Base-by-base conservation (phyloP, 2,113 vertebrate species). In the Malurus melanocephalus region DNA sequence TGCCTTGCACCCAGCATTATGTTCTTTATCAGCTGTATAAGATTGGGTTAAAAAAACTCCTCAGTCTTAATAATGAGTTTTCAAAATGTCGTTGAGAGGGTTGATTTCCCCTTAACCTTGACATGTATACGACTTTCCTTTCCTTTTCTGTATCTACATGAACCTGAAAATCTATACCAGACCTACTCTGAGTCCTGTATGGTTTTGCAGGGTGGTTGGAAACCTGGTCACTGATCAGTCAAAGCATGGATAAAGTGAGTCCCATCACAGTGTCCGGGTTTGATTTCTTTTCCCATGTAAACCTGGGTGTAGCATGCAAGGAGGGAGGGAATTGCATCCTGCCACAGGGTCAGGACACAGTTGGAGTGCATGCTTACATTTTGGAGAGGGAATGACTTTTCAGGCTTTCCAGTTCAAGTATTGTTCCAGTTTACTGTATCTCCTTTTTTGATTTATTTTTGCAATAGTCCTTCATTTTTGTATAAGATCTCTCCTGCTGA, bases 401-500 rank as follows among this genome's bases (percentile, higher is more conserved):
- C 15, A 32, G n/a, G 24, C 48, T 68, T 85, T 91, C 59, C 62
- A 68, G 59, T 64, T 65, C 24, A 85, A 60, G 28, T 57, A 30
- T 61, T 65, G n/a, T 69, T 91, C 51, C 38, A 76, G 38, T 51
- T 56, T 80, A 65, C 27, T 16, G 17, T 28, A 19, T 67, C 64
- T 87, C 33, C 23, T 79, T 87, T 89, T 91, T n/a, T 49, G 30
- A 68, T 80, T 85, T 72, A 16, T 85, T 93, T 91, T 87, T 91
- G n/a, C 46, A 79, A 32, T 30, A 56, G 53, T 65, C 13, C 19
- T 77, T 84, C 6, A 56, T 56, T 89, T 68, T 81, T 76, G 13
- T 79, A 1, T 60, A 49, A 80, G 67, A 57, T 38, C 16, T 53
- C 17, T 85, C 40, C 80, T 86, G 46, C 76, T 85, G 68, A 26